Conservation (phyloP, 1,140 invertebrate genomes). For the Drosophila baimaii region DNA sequence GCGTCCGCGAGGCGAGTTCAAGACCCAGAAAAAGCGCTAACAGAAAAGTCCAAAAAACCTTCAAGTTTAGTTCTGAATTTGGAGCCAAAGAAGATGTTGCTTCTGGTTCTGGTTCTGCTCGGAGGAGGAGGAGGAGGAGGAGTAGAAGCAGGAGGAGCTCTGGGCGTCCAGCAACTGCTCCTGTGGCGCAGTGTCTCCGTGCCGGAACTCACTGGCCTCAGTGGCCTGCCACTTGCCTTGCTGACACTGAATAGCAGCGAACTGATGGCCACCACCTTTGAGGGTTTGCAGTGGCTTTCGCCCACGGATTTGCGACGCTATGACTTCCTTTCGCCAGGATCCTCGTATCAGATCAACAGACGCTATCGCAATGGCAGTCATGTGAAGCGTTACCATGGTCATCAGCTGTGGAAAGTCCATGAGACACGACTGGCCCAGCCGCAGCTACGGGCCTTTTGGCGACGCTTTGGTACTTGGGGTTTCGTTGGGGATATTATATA, state of each 20-base stretch:
- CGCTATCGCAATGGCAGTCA: slow-evolving; percentile 65
- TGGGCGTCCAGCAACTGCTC: slow-evolving; percentile 10
- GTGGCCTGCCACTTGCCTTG: slow-evolving; percentile 41
- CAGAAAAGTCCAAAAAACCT: neutral
- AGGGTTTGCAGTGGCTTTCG: slow-evolving; percentile 74
- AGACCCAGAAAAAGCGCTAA: neutral
- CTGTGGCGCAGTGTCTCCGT: slow-evolving; percentile 67
- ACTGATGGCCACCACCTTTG: slow-evolving; percentile 70
- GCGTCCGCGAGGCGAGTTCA: too few relatives aligned
- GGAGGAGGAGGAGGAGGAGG: neutral
- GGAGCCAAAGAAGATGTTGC: slow-evolving; percentile 24
- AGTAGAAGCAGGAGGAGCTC: too few relatives aligned
- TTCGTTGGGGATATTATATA: neutral
- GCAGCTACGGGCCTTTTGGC: slow-evolving; percentile 53
- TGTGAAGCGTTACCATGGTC: slow-evolving; percentile 68
- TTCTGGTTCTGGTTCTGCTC: slow-evolving; percentile 9
- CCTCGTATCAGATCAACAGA: slow-evolving; percentile 77
- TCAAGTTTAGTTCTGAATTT: neutral
- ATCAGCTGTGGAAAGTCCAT: slow-evolving; percentile 78
- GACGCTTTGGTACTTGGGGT: slow-evolving; percentile 62
- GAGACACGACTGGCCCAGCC: slow-evolving; percentile 57
- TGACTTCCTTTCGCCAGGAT: slow-evolving; percentile 68
- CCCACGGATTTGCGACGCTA: slow-evolving; percentile 71
- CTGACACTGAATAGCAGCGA: slow-evolving; percentile 65
- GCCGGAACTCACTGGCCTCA: slow-evolving; percentile 36